Evolutionary conservation across 2,113 vertebrate species (phyloP), one percentile per base, ranked within the genome.

Genomic region (Gavialis gangeticus): DNA sequence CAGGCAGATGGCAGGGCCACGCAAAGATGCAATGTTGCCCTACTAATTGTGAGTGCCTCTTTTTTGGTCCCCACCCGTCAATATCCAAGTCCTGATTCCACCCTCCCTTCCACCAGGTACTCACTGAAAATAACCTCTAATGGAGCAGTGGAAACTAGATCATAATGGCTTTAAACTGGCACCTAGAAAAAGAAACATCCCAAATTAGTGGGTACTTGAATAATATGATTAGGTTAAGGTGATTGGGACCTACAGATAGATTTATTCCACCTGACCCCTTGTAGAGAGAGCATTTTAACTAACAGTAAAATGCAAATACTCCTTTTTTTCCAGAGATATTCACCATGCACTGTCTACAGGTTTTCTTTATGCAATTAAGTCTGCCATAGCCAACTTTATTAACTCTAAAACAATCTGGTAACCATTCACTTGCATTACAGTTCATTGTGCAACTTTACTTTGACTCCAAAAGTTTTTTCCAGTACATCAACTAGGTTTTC

Each of bases 271-370:
- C 71, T 46, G 60, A 84, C 78, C 27, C 63, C 28, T 71, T 89
- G 79, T 28, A 63, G 59, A 96, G 59, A 16, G 37, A 87, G 82
- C 77, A 64, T 95, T 85, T 92, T 79, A 75, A 58, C 34, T 85
- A 60, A 10, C 1, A 85, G 55, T 75, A 91, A 66, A 79, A 88
- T 55, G 78, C 27, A 93, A 92, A 93, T 15, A 56, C n/a, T 84
- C 56, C 24, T 64, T 84, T 91, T 91, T 91, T 55, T 34, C 76
- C 58, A 55, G 64, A 0, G 2, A 37, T 46, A 92, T 63, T 93
- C 85, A 78, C 46, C 76, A 19, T 80, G 10, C 9, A 88, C 2
- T 1, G 82, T 66, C 19, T 0, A 5, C 18, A 93, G 75, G 84
- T 78, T 78, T 79, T 69, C 85, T 86, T 30, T 58, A 85, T 92